phyloP scores from a whole-genome alignment of 2,797 vertebrate species.

The Onychomys arenicola region DNA sequence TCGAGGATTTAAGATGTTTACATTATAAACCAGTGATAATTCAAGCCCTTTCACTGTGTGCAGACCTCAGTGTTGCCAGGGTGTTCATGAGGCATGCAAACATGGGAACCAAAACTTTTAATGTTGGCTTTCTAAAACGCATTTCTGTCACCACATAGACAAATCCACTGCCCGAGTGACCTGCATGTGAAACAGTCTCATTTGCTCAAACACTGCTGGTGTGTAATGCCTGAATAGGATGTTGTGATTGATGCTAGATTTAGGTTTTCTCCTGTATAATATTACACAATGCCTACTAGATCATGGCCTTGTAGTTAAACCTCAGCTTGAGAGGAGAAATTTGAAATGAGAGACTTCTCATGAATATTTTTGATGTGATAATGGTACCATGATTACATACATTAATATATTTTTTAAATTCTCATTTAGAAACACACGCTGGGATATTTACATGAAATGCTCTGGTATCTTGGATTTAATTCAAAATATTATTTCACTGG shows the following conservation, averaged over 20 bases:
- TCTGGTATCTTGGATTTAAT: conserved; percentile 50
- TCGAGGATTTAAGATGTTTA: conserved; percentile 25
- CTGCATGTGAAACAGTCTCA: neutral
- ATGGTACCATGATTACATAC: neutral
- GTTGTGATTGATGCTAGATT: conserved; percentile 15
- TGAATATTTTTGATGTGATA: conserved; percentile 37
- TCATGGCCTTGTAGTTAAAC: conserved; percentile 29
- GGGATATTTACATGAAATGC: conserved; percentile 45
- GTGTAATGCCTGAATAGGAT: conserved; percentile 51
- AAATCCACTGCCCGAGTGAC: neutral
- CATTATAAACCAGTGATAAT: neutral
- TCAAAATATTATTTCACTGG: conserved; percentile 24
- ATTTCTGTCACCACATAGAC: neutral
- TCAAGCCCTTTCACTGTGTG: neutral
- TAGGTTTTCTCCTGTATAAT: conserved; percentile 34
- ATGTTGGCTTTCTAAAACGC: neutral
- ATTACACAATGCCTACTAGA: conserved; percentile 2
- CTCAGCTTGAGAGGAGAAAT: neutral
- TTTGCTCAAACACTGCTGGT: conserved; percentile 37
- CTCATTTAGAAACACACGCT: conserved; percentile 46
- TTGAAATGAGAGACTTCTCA: neutral
- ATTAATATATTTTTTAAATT: neutral
- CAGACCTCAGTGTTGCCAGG: neutral
- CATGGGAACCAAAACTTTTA: neutral
- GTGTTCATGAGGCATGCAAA: neutral